A percentile compares a stretch with the other conserved stretches of the same genome.
Evolutionary conservation across 2,113 vertebrate species (phyloP).

Genomic region (Hassar affinis): DNA sequence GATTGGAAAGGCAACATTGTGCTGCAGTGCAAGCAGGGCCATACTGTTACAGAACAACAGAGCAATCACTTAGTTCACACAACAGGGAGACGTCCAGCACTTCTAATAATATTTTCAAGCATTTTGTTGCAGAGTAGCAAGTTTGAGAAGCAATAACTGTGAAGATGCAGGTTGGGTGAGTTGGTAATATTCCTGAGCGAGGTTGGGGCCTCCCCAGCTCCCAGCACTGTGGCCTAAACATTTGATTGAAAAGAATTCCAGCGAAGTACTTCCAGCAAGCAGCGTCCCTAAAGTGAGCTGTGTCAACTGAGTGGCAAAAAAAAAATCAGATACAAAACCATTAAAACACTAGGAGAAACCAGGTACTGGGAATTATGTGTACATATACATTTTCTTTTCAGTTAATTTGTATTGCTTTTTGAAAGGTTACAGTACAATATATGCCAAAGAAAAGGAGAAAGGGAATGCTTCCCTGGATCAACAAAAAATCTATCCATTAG

Average conservation of each 20-base stretch:
- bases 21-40: background rate
- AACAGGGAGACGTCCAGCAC: constrained; percentile 20
- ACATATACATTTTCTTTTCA: background rate
- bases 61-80: constrained; percentile 30
- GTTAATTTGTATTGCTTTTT: background rate
- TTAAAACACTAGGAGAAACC: background rate
- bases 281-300: background rate
- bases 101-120: constrained; percentile 27
- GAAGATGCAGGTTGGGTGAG: constrained; percentile 35
- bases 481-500: no score
- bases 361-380: background rate
- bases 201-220: constrained; percentile 32
- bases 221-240: constrained; percentile 24
- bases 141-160: constrained; percentile 43
- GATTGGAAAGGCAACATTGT: constrained; percentile 4
- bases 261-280: constrained; percentile 22
- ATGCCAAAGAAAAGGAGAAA: background rate
- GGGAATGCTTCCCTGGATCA: no score
- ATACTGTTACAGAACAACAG: constrained; percentile 8
- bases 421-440: background rate
- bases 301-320: constrained; percentile 21
- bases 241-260: constrained; percentile 37
- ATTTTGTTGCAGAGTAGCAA: constrained; percentile 39
- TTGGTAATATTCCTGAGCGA: constrained; percentile 28
- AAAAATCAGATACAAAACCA: background rate